Percentiles rank a stretch among this genome's conserved stretches.
Evolutionary conservation across 2,888 invertebrate genomes (phyloP).

Genomic region (Lysandra bellargus): DNA sequence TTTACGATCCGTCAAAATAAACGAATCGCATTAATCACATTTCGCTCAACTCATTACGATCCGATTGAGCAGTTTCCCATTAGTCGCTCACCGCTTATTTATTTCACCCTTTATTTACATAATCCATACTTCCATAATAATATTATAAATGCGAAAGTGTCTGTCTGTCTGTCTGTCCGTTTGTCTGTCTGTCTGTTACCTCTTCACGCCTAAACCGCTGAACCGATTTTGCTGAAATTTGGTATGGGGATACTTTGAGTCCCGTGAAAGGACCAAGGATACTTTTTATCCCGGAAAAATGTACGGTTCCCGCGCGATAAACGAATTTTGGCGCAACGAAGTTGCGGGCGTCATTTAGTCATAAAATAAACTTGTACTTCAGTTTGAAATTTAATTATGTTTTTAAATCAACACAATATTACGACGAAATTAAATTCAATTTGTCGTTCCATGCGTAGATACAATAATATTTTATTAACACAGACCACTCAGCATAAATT

Average conservation of each 20-base stretch:
- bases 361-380: neutral
- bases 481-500: neutral
- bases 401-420: neutral
- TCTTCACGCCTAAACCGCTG: no score
- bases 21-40: conserved; percentile 29
- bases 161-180: no score
- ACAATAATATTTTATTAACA: neutral
- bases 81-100: neutral
- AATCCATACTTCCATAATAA: no score
- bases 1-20: conserved; percentile 23
- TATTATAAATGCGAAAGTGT: no score
- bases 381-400: neutral
- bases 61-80: conserved; percentile 18
- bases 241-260: no score
- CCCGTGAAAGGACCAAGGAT: no score
- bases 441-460: neutral
- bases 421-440: neutral
- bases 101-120: conserved; percentile 19
- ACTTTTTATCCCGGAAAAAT: no score
- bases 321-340: no score
- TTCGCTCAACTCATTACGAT: conserved; percentile 23
- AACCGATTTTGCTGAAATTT: no score
- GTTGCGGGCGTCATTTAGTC: no score
- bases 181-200: no score
- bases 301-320: no score